Evolutionary conservation across 1,140 invertebrate genomes (phyloP), one percentile per base, ranked within the genome.

Genomic region (Anthonomus grandis): DNA sequence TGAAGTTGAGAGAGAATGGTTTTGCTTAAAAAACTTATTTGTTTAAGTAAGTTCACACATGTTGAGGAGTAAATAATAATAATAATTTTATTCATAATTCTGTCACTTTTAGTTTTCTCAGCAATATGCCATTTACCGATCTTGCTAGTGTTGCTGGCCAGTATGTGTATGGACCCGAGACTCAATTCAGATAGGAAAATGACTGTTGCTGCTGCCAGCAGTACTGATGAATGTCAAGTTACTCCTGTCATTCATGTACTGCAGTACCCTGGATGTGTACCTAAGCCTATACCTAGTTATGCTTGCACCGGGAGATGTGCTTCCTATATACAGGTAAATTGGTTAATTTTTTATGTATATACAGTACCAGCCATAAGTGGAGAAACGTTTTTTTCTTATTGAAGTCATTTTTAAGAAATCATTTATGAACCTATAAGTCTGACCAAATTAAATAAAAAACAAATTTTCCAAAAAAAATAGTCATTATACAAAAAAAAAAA

Each of bases 261-360:
- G 5, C 89, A 93, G 73, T 91, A 93, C 75, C 88, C 90, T 3
- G 93, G 93, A 24, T 96, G 93, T 77, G 84, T 92, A 19, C 90
- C 92, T 15, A 94, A 94, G 72, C 90, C 91, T 2, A 94, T 96
- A 66, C 91, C 93, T 4, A 94, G 91, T 39, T 95, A 93, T 74
- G 92, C 92, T 8, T 96, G 93, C 69, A 89, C 86, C 56, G 93
- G 93, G 49, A 83, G 88, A 68, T 96, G 93, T 70, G 87, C 87
- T 27, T 93, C 90, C 61, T 96, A 95, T 65, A 83, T 96, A 23
- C 92, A 96, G 82, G 92, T 95, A 51, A 10, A 9, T 22, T n/a
- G n/a, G n/a, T n/a, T n/a, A n/a, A n/a, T n/a, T n/a, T n/a, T n/a
- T n/a, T n/a, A n/a, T n/a, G n/a, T n/a, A n/a, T n/a, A n/a, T n/a